Conservation (phyloP, 2,797 vertebrate genomes). For the Sebastes iracundus region DNA sequence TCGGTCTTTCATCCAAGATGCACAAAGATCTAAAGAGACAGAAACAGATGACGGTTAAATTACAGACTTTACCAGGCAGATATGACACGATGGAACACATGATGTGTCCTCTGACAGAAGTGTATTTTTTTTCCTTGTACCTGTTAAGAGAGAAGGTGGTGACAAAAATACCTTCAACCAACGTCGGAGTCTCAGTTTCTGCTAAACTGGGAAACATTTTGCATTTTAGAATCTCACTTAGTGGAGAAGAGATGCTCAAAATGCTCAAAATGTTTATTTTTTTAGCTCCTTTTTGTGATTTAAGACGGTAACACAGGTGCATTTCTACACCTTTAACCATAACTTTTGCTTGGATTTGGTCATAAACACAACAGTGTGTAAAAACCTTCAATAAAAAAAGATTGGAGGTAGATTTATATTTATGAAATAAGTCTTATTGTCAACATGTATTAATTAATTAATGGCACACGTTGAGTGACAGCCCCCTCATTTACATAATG, state of each 20-base stretch:
- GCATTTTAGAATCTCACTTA: neutral
- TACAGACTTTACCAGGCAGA: neutral
- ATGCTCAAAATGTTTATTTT: neutral
- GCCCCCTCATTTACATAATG: too few species aligned
- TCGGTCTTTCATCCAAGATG: neutral
- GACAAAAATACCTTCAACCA: neutral
- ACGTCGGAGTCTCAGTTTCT: neutral
- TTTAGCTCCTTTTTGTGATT: neutral
- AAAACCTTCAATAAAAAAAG: neutral
- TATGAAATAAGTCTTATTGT: neutral
- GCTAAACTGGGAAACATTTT: neutral
- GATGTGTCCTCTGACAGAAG: neutral
- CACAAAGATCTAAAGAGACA: neutral
- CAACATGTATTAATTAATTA: neutral
- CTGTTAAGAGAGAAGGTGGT: neutral
- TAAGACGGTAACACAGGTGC: neutral
- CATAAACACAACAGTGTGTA: neutral
- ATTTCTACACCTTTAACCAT: neutral
- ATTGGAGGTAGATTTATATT: neutral
- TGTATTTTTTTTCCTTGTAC: neutral
- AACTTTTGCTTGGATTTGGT: neutral
- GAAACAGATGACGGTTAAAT: neutral
- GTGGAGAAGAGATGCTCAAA: neutral
- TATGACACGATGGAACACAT: neutral
- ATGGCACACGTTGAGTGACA: too few species aligned